phyloP scores from a whole-genome alignment of 1,140 invertebrate species.

The Ceratina japonica region DNA sequence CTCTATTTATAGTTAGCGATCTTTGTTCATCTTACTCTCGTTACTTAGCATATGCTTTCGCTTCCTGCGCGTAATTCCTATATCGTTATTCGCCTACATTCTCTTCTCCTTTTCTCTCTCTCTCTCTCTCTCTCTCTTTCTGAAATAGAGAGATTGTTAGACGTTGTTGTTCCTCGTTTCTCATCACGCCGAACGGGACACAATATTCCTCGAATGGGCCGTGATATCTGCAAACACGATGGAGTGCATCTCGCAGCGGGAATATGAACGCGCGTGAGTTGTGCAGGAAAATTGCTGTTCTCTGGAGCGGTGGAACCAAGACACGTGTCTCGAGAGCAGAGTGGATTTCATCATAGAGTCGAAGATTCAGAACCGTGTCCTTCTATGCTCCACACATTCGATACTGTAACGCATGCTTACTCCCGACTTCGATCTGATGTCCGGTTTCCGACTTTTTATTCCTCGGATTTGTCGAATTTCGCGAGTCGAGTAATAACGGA shows the following conservation, averaged over 20 bases:
- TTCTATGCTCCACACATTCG: neutral
- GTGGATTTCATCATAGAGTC: neutral
- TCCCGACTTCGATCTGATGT: too few species aligned
- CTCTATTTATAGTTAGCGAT: neutral
- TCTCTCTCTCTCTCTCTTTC: too few species aligned
- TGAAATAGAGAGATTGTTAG: too few species aligned
- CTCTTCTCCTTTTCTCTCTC: neutral
- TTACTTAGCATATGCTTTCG: too few species aligned
- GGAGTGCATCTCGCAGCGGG: neutral
- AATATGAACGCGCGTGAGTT: neutral
- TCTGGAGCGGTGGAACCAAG: neutral
- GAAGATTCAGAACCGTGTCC: neutral
- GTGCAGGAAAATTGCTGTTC: slow-evolving; percentile 9
- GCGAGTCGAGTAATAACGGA: too few species aligned
- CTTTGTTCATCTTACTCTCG: neutral
- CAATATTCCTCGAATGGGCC: neutral
- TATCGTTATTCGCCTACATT: neutral
- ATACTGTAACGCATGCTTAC: too few species aligned
- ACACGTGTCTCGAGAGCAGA: neutral
- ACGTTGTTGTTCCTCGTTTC: neutral
- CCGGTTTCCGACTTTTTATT: too few species aligned
- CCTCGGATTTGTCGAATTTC: too few species aligned
- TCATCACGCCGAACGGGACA: too few species aligned
- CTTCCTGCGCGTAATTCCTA: too few species aligned
- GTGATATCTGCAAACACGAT: slow-evolving; percentile 19